Evolutionary conservation across 2,113 vertebrate species (phyloP), one percentile per base, ranked within the genome.

Genomic region (Galeopterus variegatus): DNA sequence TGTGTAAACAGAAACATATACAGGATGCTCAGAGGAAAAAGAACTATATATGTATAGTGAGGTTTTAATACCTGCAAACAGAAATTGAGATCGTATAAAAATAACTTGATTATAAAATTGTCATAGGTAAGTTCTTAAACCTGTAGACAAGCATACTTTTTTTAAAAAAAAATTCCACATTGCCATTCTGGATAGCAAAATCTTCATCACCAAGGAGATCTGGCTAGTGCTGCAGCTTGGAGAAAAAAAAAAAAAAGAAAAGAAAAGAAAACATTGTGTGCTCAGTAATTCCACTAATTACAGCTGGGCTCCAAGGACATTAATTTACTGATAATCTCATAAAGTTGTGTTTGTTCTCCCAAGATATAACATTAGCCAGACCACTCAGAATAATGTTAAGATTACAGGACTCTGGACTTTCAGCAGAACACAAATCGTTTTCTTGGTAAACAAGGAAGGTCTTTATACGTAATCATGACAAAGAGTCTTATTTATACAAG

Each of bases 361-460:
- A 70, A 69, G 75, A 89, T 41, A 52, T 26, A 14, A 95, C 94
- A 83, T 87, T 36, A 94, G 75, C 94, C 92, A 97, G 97, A 45
- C 79, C 36, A 2, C 96, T 54, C 33, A 1, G 79, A 77, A 77
- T 19, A 23, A 72, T 1, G 76, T 6, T 26, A 48, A 33, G 85
- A 73, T 77, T 4, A 67, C 28, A 86, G 79, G 77, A 54, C 28
- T 54, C 19, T 48, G 69, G 41, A 45, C 80, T 60, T 18, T 0
- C 24, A 15, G 85, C 31, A 77, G 73, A 82, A 73, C 26, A 10
- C 7, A 19, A 12, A 33, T 31, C 10, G 7, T 70, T 75, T 88
- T 90, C 93, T 60, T 17, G 79, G 86, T 79, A 92, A 97, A 96
- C 90, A 95, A 77, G 86, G 72, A 54, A 24, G 62, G 90, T 75